Evolutionary conservation across 1,140 invertebrate species (phyloP).

Genomic region (Coptotermes formosanus): DNA sequence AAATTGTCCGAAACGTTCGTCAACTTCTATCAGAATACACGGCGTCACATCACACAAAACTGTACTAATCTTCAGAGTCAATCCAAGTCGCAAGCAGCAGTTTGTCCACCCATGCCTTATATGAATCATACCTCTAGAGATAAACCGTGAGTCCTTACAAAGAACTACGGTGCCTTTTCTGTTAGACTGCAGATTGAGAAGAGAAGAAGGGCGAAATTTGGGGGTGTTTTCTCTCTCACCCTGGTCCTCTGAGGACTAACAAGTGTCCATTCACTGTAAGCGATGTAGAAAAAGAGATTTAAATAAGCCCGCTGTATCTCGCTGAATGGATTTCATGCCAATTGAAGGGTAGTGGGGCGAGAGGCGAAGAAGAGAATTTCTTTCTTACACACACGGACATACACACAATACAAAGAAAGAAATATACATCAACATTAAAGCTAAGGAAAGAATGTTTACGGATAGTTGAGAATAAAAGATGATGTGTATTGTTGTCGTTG

Average conservation of each 20-base stretch:
- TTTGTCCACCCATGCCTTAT: no score
- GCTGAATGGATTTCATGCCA: slow-evolving; percentile 30
- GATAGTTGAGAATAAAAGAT: slow-evolving; percentile 23
- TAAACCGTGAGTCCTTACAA: no score
- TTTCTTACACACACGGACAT: slow-evolving; percentile 1
- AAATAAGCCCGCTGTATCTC: slow-evolving; percentile 28
- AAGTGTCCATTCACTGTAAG: slow-evolving; percentile 31
- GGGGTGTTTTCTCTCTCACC: slow-evolving; percentile 7
- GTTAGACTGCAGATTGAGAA: no score
- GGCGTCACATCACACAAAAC: no score
- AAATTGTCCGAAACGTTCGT: no score
- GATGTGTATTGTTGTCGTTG: slow-evolving; percentile 6
- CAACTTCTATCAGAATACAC: no score
- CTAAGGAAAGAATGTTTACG: neutral
- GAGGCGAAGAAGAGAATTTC: neutral
- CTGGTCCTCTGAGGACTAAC: slow-evolving; percentile 20
- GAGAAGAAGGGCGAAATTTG: neutral
- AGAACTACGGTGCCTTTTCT: no score
- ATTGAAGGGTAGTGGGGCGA: slow-evolving; percentile 26
- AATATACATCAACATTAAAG: slow-evolving; percentile 1
- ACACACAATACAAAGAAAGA: neutral
- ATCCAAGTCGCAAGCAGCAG: no score
- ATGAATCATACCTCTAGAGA: no score
- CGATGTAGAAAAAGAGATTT: slow-evolving; percentile 28
- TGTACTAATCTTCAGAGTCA: no score